Evolutionary conservation across 1,140 invertebrate species (phyloP), one percentile per base, ranked within the genome.

Genomic region (Adoxophyes honmai): DNA sequence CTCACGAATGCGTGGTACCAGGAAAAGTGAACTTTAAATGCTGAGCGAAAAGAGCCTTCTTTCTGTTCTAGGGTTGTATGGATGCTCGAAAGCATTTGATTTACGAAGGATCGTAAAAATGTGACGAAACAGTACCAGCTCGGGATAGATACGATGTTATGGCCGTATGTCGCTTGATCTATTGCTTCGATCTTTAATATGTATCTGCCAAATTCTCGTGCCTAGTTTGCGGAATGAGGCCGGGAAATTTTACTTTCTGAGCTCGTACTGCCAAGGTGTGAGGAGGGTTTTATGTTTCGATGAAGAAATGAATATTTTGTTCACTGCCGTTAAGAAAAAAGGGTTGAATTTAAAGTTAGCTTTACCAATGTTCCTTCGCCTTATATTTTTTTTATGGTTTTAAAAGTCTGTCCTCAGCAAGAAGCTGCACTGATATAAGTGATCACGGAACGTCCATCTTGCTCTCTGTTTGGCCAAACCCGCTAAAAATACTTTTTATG

Each of bases 71-170:
- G 18, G 15, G 2, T 11, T 13, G 42, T 48, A 48, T 48, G 10
- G 42, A 48, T 48, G 39, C 39, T 10, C 18, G 42, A 48, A 48
- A 48, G 21, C 42, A 48, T 48, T 48, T 28, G 21, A 48, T 48
- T 48, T 48, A 48, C 18, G 18, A 48, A 48, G 18, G 21, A 5
- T 48, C 42, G 11, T 48, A 48, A 48, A 48, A 48, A 48, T 48
- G n/a, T 48, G 42, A 33, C 42, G 11, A 48, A 48, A 48, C 21
- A 11, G 42, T 48, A 48, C 42, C 42, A 48, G 42, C n/a, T 18
- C 8, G 42, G 21, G 42, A 48, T 18, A 28, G 42, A 48, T 48
- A 48, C 42, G 42, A 28, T 21, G 4, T 48, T 48, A 13, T 48
- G 2, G 18, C 8, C 39, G 21, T 48, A 48, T 21, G 18, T 48